Conservation (phyloP, 2,113 vertebrate species). For the Taurulus bubalis region DNA sequence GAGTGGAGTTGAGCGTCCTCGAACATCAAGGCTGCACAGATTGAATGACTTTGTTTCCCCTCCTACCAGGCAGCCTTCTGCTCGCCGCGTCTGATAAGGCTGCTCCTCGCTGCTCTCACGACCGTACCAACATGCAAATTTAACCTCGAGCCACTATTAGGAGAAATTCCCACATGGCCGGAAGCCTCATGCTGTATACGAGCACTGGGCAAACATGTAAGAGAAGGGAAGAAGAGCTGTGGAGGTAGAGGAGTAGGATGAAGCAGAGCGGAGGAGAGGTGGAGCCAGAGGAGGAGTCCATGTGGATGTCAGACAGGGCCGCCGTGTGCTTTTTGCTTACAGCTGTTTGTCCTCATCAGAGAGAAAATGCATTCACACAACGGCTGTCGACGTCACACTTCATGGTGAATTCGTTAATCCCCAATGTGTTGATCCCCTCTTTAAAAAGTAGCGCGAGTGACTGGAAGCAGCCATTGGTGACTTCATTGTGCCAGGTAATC, state of each 20-base stretch:
- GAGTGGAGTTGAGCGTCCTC: neutral
- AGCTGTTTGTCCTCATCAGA: conserved; percentile 45
- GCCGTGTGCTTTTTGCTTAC: conserved; percentile 44
- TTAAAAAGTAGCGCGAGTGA: conserved; percentile 8
- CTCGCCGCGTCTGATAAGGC: conserved; percentile 12
- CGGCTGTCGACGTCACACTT: conserved; percentile 18
- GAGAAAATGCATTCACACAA: conserved; percentile 10
- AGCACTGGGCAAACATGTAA: conserved; percentile 69
- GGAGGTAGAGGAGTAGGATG: conserved; percentile 61
- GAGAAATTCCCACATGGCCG: conserved; percentile 72
- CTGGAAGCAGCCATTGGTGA: neutral
- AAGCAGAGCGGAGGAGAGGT: conserved; percentile 28
- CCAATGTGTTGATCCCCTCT: neutral
- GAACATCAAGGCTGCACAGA: conserved; percentile 33
- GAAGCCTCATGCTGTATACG: conserved; percentile 66
- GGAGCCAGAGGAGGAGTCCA: conserved; percentile 56
- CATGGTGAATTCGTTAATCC: conserved; percentile 25
- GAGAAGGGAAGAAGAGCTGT: conserved; percentile 64
- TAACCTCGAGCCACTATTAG: conserved; percentile 48
- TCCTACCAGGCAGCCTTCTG: neutral
- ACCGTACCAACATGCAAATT: conserved; percentile 48
- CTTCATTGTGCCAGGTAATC: conserved; percentile 15
- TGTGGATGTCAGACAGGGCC: conserved; percentile 52
- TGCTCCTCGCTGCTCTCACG: conserved; percentile 3
- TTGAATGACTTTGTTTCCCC: conserved; percentile 13